Evolutionary conservation across 2,113 vertebrate species (phyloP).

Genomic region (Camelus dromedarius): DNA sequence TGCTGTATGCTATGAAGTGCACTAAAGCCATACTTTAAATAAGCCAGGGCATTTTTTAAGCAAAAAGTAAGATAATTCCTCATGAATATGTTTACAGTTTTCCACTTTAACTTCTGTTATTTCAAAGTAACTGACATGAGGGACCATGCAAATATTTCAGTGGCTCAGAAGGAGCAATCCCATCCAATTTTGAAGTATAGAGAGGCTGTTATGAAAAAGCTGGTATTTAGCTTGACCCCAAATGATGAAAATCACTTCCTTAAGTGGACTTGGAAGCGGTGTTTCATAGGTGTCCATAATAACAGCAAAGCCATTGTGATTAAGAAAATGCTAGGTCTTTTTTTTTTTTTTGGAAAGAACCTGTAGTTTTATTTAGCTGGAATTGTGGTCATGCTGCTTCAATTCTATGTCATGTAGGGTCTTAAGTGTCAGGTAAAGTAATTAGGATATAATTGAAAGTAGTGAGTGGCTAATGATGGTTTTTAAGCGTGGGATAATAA

Average conservation of each 20-base stretch:
- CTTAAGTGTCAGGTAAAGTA: conserved; percentile 78
- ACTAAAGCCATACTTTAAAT: not conserved
- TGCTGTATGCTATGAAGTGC: not conserved
- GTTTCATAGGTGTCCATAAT: conserved; percentile 29
- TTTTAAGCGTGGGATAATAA: conserved; percentile 77
- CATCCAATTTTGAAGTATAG: not conserved
- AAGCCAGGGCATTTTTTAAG: not conserved
- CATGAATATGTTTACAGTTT: not conserved
- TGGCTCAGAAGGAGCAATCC: not conserved
- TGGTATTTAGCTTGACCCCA: not conserved
- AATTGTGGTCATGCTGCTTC: conserved; percentile 65
- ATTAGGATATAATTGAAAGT: conserved; percentile 80
- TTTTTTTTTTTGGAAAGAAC: not conserved
- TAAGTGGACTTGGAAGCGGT: not conserved
- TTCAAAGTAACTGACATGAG: conserved; percentile 9
- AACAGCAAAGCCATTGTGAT: not conserved
- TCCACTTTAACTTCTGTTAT: not conserved
- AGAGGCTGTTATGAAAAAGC: not conserved
- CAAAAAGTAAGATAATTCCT: not conserved
- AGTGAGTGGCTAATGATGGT: conserved; percentile 77
- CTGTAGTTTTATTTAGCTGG: conserved; percentile 58
- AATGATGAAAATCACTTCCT: conserved; percentile 11
- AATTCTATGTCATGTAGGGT: conserved; percentile 63
- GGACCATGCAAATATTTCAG: not conserved
- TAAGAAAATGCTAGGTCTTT: conserved; percentile 48